Base-by-base conservation (phyloP, 2,113 vertebrate species). In the Neolamprologus toae region DNA sequence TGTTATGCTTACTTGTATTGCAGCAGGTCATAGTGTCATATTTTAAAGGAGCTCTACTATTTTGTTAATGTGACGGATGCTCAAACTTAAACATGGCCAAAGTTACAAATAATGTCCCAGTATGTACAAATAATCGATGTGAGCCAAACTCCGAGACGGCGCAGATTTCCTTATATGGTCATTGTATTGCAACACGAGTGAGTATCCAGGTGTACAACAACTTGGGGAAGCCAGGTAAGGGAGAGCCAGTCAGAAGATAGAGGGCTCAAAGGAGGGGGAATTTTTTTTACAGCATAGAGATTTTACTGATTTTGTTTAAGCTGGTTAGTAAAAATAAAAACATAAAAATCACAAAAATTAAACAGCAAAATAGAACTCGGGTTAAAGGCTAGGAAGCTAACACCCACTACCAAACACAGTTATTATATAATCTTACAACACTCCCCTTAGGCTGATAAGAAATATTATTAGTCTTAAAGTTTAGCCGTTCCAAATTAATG, bases 111-210 rank as follows among this genome's bases (percentile, higher is more conserved):
- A 28, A 76, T 68, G 19, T 68, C 61, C 37, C 61, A 68, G 4
- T 68, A 21, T 21, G 61, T 68, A 66, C 61, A 37, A 21, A 68
- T 68, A 68, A 68, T 5, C 0, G 19, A 37, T 21, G 61, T 21
- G 3, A 68, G 57, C 26, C 57, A 61, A 37, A 66, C 28, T 33
- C 9, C 0, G 28, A 33, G 28, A 61, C 1, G 0, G 66, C 8
- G 6, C 37, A 73, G 14, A 47, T 76, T 47, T 47, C 42, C 71
- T 76, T 28, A 47, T 28, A 12, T 76, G 42, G 16, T 5, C 71
- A 8, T 31, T 49, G 23, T 11, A 76, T 78, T 78, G 45, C 6
- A 49, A 19, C 16, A 78, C 1, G 42, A 31, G 26, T 8, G 14
- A 1, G 23, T 47, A 49, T 31, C 4, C 23, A 23, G 42, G 42